Base-by-base conservation (phyloP, 2,888 invertebrate species). In the Alviniconcha strummeri region DNA sequence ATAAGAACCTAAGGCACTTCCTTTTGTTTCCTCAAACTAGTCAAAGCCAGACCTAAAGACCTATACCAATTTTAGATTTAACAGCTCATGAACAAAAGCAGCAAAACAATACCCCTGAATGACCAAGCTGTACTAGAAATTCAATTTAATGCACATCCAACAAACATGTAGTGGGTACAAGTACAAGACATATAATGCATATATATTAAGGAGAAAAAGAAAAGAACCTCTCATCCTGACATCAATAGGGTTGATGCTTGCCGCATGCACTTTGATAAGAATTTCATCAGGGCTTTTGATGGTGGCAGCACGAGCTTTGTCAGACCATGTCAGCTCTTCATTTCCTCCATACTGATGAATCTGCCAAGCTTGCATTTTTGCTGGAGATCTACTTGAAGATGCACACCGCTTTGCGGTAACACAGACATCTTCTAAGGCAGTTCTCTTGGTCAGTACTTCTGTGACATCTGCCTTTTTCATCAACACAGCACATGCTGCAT, bases 191-290 rank as follows among this genome's bases (percentile, higher is more conserved):
- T 36, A 3, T 36, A 36, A 36, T 36, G 36, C 3, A 36, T 36
- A 36, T 36, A 1, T 1, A 36, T 36, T 36, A 36, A 36, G 36
- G 36, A 36, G 36, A 36, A 36, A 36, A 36, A 36, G 36, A 36
- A 76, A 19, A 80, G 52, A 94, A 96, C 97, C 95, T 89, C 96
- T 94, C 97, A 98, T 97, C 85, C 95, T 95, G 9, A 96, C 94
- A 94, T 99, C 99, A 84, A 99, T 96, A 0, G 98, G 98, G 95
- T 99, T 99, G 36, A 99, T 95, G 81, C 98, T 96, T n/a, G 98
- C 95, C 67, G 98, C 96, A 90, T 95, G 95, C 67, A 99, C 96
- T 93, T 96, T 95, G 83, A 99, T 95, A 6, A 99, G 94, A 84
- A 98, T 94, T 87, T 98, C 96, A 88, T 95, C 94, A 0, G 98